Evolutionary conservation across 2,113 vertebrate species (phyloP), one percentile per base, ranked within the genome.

Genomic region (Brienomyrus brachyistius): DNA sequence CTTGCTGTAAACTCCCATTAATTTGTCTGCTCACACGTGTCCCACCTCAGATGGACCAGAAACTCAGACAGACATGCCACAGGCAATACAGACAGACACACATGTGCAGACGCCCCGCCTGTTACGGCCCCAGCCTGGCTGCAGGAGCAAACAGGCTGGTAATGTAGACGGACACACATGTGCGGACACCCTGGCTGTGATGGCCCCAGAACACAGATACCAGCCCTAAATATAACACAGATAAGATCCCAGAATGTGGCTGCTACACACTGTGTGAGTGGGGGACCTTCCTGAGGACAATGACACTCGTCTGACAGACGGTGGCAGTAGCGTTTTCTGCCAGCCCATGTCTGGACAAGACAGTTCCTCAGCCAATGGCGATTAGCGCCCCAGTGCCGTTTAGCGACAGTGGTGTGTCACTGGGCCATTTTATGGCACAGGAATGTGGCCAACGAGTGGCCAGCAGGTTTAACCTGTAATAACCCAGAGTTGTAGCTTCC

Each of bases 171-270:
- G 11, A 87, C 86, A 40, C 52, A 87, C 52, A 84, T 89, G 91
- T 80, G 89, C 40, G 89, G 77, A 84, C 50, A 54, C 17, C 19
- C 40, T n/a, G 80, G 2, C 43, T 40, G 6, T 83, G 43, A 86
- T 47, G 35, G 1, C 45, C 83, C n/a, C 19, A 70, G 91, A 92
- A 89, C 89, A 87, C 66, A 88, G 85, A 90, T 91, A 84, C 90
- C 87, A 50, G 89, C 89, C 93, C 94, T 92, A 95, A 95, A 95
- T 95, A 94, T 95, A 95, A 94, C 92, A 91, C 92, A 90, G 94
- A 95, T 95, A 93, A 95, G 93, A 93, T 94, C 93, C 91, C 89
- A 10, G 27, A 87, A 45, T 48, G 21, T 84, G 43, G 8, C 45
- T 89, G 21, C 10, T 10, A 4, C n/a, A 45, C 23, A 51, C 31